Evolutionary conservation across 35 echinoderm and acorn worm species (phyloP), one percentile per base, ranked within the genome.

Genomic region (Ophioderma brevispina): DNA sequence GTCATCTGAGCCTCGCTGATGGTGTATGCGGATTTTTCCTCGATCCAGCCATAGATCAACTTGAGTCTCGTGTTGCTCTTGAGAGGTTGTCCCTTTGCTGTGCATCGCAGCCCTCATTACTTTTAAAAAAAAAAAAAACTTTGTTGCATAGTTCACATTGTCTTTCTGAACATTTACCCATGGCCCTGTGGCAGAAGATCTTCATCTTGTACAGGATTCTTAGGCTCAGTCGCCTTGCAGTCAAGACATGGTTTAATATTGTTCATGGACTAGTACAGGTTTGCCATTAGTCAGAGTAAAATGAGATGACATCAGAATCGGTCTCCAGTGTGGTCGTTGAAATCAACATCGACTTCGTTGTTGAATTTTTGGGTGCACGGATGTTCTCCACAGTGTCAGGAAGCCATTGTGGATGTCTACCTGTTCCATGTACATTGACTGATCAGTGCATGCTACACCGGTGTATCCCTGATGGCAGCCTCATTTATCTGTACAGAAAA

Each of bases 311-410:
- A 38, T 81, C 35, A 23, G 15, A 33, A 81, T 81, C 79, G 39
- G 36, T 82, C 21, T 82, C 40, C 33, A 40, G 19, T 33, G 80
- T 37, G 25, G 80, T 28, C 15, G 80, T 31, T 46, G 13, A 13
- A 21, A 37, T 37, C 21, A 13, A 32, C 19, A 38, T 36, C 40
- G 80, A 0, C 39, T 82, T 32, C 21, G 2, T 37, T 82, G 32
- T 1, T 13, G 39, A 82, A 41, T 41, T 21, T 21, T 46, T 19
- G 19, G n/a, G 0, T 38, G 30, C 30, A 39, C 80, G 37, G 19
- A 82, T 41, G 37, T 85, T 85, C 32, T 85, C 82, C 32, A 56
- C 41, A 23, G 42, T 85, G 31, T 85, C 82, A 21, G 82, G 82
- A 25, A 85, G 30, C 41, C 19, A 56, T 64, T 30, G 52, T 37